Evolutionary conservation across 2,113 vertebrate species (phyloP).

Genomic region (Hippocampus barbouri): DNA sequence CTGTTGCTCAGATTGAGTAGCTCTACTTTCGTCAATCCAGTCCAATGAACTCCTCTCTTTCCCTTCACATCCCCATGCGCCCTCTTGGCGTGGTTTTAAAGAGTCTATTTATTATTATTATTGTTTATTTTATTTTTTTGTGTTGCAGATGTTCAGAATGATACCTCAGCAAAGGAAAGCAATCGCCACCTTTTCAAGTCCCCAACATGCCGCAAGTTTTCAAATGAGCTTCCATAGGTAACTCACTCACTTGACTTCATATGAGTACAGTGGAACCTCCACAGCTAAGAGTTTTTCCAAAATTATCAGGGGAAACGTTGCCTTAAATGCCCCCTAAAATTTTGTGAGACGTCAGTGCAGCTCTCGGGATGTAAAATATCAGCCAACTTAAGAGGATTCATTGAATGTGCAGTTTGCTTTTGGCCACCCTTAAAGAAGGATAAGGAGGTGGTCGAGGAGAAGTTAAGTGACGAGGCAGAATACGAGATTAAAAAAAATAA

Average conservation of each 20-base stretch:
- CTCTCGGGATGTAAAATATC: background rate
- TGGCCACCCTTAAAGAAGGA: no score
- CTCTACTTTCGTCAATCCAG: background rate
- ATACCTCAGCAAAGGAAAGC: conserved; percentile 95
- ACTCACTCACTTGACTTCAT: conserved; percentile 8
- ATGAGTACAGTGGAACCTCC: background rate
- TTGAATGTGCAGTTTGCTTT: no score
- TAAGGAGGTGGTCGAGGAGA: no score
- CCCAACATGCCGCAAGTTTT: conserved; percentile 87
- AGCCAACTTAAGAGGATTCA: no score
- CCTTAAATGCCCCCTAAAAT: no score
- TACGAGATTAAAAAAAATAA: no score
- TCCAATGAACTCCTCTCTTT: background rate
- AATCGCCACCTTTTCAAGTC: conserved; percentile 86
- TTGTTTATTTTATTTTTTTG: background rate
- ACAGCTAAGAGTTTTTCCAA: background rate
- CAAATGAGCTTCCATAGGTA: conserved; percentile 98
- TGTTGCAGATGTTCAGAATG: conserved; percentile 88
- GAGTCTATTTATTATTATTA: background rate
- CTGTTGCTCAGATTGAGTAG: conserved; percentile 30
- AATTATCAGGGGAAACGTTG: background rate
- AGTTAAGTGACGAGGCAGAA: no score
- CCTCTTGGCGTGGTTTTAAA: conserved; percentile 30
- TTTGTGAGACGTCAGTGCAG: background rate
- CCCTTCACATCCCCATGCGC: conserved; percentile 34